Evolutionary conservation across 2,888 invertebrate genomes (phyloP), one percentile per base, ranked within the genome.

Genomic region (Belgica antarctica): DNA sequence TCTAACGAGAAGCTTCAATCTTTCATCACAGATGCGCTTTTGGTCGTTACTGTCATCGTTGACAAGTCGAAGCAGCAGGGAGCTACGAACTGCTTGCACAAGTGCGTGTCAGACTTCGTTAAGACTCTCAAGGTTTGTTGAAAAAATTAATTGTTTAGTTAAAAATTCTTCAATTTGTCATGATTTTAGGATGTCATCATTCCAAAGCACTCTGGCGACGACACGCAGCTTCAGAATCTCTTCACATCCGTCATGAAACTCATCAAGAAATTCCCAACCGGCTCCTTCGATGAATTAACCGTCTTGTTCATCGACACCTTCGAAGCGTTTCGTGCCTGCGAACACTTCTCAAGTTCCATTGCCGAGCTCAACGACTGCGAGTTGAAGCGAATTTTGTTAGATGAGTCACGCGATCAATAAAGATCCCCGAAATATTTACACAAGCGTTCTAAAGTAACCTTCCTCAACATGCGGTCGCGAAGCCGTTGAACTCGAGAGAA

Each of bases 1-100:
- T 74, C 75, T 22, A 76, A 75, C 71, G 72, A 75, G 65, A 73
- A 73, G 3, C 73, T 77, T 2, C 66, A 70, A 24, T n/a, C 17
- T 25, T 70, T 41, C 25, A 28, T 57, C n/a, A 41, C 36, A 17
- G 61, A 70, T 27, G 61, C 70, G 1, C 12, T 70, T 8, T 24
- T 17, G 7, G 28, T 61, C 2, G 8, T 70, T 1, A 17, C 70
- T 12, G 57, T 25, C 3, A 70, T 70, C 41, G 70, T 61, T 12
- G 15, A n/a, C 12, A 70, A 70, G 15, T 36, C 70, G 22, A 70
- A 70, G 36, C 22, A 69, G 15, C 4, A 5, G 19, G 12, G 1
- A 5, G n/a, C 70, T 15, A 1, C 27, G n/a, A 31, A 70, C 12
- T 70, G 70, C 41, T 28, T 70, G 17, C 31, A 27, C 1, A 70